A percentile compares a stretch with the other conserved stretches of the same genome.
These are phyloP conservation scores for Drosophila robusta DNA, from an alignment of 2,888 invertebrate genomes.

Conservation along the genomic window DNA sequence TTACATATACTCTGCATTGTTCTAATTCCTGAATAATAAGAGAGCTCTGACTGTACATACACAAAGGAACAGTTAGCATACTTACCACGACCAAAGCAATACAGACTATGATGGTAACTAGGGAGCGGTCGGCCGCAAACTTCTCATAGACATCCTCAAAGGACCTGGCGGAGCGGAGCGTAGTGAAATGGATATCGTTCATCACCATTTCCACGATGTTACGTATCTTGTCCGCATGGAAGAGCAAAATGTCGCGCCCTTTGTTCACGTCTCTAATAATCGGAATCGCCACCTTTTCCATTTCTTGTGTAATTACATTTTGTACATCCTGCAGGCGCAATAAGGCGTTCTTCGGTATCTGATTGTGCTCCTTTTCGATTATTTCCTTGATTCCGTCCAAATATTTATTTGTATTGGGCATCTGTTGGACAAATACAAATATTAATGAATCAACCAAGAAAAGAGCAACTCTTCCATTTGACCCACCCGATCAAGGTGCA, in stretches of 20 bases:
- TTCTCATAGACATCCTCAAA: conserved; percentile 43
- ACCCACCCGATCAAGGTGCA: conserved; percentile 92
- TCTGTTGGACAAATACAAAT: conserved; percentile 7
- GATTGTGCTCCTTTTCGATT: background rate
- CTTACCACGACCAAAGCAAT: conserved; percentile 88
- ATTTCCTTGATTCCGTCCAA: conserved; percentile 7
- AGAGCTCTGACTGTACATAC: no score
- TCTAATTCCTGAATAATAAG: no score
- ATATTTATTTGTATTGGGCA: conserved; percentile 27
- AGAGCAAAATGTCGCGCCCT: conserved; percentile 20
- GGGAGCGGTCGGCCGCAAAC: conserved; percentile 20
- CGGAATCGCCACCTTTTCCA: background rate
- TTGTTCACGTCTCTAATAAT: conserved; percentile 7
- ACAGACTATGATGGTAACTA: conserved; percentile 88
- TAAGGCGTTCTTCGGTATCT: conserved; percentile 9
- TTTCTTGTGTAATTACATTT: background rate
- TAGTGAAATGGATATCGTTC: conserved; percentile 37
- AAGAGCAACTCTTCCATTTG: no score
- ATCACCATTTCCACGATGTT: conserved; percentile 23
- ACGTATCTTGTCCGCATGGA: conserved; percentile 19
- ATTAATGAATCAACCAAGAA: no score
- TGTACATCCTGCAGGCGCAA: conserved; percentile 8
- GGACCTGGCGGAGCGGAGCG: conserved; percentile 19
- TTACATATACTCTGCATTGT: no score
- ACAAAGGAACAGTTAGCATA: no score